These are phyloP conservation scores for Eurosta solidaginis DNA, from an alignment of 1,140 invertebrate species.

Conservation along the genomic window DNA sequence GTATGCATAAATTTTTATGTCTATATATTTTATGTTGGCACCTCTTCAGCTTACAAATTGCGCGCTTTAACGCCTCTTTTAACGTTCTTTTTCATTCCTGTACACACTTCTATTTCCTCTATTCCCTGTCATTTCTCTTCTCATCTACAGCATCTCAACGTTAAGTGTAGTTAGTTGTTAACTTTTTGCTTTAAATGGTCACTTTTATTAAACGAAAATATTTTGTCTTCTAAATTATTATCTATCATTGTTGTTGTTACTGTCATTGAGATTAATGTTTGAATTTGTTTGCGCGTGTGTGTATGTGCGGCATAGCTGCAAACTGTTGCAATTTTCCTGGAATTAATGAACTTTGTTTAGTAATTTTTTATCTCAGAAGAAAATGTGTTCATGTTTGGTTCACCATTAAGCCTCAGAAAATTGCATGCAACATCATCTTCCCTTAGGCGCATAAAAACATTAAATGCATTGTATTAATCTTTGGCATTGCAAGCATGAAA, in stretches of 20 bases:
- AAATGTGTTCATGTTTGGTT: slow-evolving; percentile 21
- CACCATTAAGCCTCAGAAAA: too few relatives aligned
- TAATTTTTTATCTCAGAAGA: too few relatives aligned
- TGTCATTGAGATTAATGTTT: slow-evolving; percentile 5
- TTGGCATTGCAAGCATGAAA: not conserved
- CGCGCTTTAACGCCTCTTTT: slow-evolving; percentile 21
- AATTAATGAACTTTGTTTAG: slow-evolving; percentile 15
- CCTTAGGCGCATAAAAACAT: not conserved
- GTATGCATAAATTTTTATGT: slow-evolving; percentile 8
- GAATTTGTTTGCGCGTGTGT: not conserved
- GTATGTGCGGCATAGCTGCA: not conserved
- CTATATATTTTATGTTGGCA: slow-evolving; percentile 28
- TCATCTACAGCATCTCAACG: not conserved
- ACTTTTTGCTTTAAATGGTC: not conserved
- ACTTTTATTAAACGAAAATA: slow-evolving; percentile 19
- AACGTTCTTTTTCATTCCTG: not conserved
- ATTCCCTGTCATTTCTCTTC: not conserved
- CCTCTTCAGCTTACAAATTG: slow-evolving; percentile 25
- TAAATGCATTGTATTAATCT: slow-evolving; percentile 21
- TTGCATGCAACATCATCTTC: slow-evolving; percentile 9
- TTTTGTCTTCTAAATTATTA: not conserved
- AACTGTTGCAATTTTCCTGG: slow-evolving; percentile 5
- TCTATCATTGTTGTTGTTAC: not conserved
- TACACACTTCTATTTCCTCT: not conserved
- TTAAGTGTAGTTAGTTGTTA: not conserved